Evolutionary conservation across 2,113 vertebrate species (phyloP).

Genomic region (Psammodynastes pulverulentus): DNA sequence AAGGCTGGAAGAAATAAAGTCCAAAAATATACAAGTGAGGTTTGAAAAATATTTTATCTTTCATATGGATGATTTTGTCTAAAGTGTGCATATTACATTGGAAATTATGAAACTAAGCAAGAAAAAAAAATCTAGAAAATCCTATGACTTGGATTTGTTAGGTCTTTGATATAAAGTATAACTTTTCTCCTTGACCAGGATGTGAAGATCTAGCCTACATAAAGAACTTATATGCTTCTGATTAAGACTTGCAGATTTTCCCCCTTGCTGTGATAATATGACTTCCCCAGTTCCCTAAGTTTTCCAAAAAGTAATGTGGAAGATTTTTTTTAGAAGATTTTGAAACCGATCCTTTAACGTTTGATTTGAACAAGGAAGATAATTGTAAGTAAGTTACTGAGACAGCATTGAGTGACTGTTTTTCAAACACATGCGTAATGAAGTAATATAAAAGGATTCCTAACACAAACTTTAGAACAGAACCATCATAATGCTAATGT

Average conservation of each 20-base stretch:
- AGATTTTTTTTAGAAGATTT: background rate
- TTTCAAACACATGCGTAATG: background rate
- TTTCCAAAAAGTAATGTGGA: background rate
- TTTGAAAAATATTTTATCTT: background rate
- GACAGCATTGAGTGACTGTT: background rate
- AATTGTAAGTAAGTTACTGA: background rate
- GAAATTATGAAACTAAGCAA: background rate
- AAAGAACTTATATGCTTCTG: background rate
- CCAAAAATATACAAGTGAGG: background rate
- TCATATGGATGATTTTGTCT: background rate
- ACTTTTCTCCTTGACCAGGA: background rate
- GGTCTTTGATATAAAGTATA: background rate
- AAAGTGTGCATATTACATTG: background rate
- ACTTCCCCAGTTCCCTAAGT: background rate
- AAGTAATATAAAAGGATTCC: background rate
- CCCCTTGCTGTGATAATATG: background rate
- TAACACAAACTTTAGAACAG: background rate
- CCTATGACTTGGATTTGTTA: background rate
- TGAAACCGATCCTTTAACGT: background rate
- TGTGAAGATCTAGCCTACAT: background rate
- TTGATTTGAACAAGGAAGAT: background rate
- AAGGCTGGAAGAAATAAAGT: background rate
- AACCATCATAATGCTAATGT: background rate
- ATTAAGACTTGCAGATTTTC: background rate
- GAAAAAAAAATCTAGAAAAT: background rate